phyloP scores from a whole-genome alignment of 1,140 invertebrate genomes.

The Pollicipes pollicipes region DNA sequence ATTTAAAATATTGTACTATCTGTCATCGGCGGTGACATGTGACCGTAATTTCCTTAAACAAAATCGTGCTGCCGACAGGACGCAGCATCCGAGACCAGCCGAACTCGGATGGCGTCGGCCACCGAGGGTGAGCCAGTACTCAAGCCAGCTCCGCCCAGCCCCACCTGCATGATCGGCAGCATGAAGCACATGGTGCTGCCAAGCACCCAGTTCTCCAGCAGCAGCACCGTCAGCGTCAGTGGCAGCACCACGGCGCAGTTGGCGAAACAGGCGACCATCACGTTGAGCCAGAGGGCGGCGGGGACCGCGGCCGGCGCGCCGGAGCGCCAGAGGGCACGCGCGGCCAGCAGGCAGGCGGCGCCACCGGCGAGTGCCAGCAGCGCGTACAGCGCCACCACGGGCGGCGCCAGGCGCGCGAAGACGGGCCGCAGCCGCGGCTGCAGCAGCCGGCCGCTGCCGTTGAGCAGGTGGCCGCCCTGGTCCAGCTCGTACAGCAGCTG shows the following conservation, averaged over 20 bases:
- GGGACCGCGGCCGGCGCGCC: too few relatives aligned
- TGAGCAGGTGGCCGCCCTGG: neutral
- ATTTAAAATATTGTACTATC: too few relatives aligned
- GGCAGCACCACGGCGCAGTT: neutral
- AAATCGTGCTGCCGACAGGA: too few relatives aligned
- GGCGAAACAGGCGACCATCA: neutral
- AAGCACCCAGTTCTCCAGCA: neutral
- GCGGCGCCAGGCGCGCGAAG: neutral
- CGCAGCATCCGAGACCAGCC: too few relatives aligned
- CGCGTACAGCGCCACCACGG: neutral
- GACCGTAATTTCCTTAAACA: too few relatives aligned
- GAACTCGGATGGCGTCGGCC: neutral
- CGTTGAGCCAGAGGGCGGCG: neutral
- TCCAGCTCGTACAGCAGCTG: neutral
- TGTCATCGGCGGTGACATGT: too few relatives aligned
- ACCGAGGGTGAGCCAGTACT: too few relatives aligned
- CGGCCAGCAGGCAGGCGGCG: neutral
- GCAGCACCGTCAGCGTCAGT: neutral
- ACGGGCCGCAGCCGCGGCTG: neutral
- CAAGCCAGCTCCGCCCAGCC: neutral
- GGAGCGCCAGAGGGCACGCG: neutral
- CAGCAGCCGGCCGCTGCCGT: neutral
- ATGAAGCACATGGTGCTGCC: neutral
- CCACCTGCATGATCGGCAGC: neutral
- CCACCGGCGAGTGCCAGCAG: neutral